Percentiles rank a stretch among this genome's conserved stretches.
phyloP scores from a whole-genome alignment of 2,888 invertebrate species.

The Andrena bicolor region DNA sequence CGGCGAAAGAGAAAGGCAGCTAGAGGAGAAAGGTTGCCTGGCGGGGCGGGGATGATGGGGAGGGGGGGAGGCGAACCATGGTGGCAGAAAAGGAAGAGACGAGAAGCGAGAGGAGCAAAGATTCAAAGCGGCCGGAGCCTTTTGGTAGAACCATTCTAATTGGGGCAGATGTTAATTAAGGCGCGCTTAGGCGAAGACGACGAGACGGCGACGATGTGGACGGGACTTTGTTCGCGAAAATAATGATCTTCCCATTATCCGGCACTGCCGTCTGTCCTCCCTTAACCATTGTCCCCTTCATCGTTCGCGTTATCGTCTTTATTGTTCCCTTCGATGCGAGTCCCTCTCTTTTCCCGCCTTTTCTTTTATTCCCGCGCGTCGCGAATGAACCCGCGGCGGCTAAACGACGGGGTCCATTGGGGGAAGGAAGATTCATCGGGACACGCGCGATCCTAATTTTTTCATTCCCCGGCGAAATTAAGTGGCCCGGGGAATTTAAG shows the following conservation, averaged over 20 bases:
- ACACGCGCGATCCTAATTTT: conserved; percentile 41
- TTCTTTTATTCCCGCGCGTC: conserved; percentile 21
- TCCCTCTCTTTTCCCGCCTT: conserved; percentile 30
- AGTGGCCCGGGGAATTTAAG: conserved; percentile 9
- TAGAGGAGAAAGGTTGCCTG: not conserved
- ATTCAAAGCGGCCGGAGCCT: conserved; percentile 65
- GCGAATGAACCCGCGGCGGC: conserved; percentile 29
- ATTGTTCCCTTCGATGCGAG: conserved; percentile 72
- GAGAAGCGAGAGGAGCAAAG: conserved; percentile 31
- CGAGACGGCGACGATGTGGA: conserved; percentile 75
- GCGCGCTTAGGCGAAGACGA: conserved; percentile 72
- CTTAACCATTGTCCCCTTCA: conserved; percentile 82
- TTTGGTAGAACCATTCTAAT: conserved; percentile 74
- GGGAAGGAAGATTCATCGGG: conserved; percentile 18
- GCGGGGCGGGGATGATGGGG: not conserved
- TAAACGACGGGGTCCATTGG: not conserved
- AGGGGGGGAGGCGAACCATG: not conserved
- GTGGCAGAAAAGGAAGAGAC: conserved; percentile 17
- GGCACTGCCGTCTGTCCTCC: conserved; percentile 75
- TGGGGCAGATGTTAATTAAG: conserved; percentile 81
- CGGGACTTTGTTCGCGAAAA: conserved; percentile 82
- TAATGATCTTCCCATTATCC: conserved; percentile 84
- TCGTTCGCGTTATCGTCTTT: conserved; percentile 82
- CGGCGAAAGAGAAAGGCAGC: conserved; percentile 6
- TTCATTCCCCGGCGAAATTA: conserved; percentile 15